Evolutionary conservation across 2,797 vertebrate genomes (phyloP).

Genomic region (Coranthus polyacanthus): DNA sequence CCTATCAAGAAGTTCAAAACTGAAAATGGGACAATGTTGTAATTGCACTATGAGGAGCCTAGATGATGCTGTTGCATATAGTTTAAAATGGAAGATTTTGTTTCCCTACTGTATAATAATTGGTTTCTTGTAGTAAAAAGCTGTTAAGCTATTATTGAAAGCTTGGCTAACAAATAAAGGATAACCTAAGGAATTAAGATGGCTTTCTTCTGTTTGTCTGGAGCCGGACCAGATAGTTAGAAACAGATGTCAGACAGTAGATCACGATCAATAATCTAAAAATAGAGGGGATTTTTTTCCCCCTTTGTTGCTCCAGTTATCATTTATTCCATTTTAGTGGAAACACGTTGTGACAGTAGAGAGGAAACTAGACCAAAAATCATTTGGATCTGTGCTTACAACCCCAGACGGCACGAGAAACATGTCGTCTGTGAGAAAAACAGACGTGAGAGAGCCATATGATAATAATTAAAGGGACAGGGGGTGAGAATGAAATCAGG

Average conservation of each 20-base stretch:
- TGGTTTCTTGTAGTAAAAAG: background rate
- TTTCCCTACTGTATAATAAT: background rate
- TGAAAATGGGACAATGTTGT: conserved; percentile 13
- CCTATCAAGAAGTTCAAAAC: too few species aligned
- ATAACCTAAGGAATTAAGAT: background rate
- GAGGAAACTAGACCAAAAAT: conserved; percentile 8
- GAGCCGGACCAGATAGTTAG: background rate
- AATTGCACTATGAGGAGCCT: conserved; percentile 32
- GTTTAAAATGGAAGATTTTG: background rate
- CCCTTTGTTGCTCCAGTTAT: conserved; percentile 33
- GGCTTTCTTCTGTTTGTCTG: background rate
- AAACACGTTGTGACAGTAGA: conserved; percentile 19
- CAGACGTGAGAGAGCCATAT: too few species aligned
- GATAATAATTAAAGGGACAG: too few species aligned
- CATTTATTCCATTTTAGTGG: conserved; percentile 24
- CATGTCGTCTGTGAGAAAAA: background rate
- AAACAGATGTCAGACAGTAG: background rate
- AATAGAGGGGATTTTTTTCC: conserved; percentile 12
- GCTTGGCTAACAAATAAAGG: background rate
- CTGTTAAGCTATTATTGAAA: background rate
- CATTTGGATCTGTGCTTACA: conserved; percentile 1
- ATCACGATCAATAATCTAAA: conserved; percentile 40
- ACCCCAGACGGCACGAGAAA: background rate
- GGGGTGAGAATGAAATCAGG: background rate
- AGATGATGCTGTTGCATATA: conserved; percentile 57